Evolutionary conservation across 2,797 vertebrate genomes (phyloP).

Genomic region (Premnoplex brunnescens): DNA sequence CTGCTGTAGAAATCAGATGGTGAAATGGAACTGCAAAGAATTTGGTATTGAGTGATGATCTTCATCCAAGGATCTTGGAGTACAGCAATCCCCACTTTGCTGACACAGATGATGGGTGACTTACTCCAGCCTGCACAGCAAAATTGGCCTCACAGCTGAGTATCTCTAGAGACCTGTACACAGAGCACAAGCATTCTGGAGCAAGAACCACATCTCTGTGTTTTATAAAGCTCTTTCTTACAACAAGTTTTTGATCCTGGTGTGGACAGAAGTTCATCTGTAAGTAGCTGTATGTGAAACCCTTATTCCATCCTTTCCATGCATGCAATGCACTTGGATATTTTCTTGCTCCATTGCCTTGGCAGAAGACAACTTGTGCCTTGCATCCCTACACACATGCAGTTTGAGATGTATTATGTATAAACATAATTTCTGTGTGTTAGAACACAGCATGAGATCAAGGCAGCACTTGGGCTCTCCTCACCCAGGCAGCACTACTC

Average conservation of each 20-base stretch:
- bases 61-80: background rate
- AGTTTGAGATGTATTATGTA: background rate
- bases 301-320: background rate
- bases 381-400: background rate
- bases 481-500: background rate
- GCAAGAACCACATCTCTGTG: background rate
- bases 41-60: slow-evolving; percentile 45
- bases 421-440: background rate
- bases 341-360: background rate
- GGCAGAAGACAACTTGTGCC: background rate
- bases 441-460: background rate
- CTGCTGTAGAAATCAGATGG: slow-evolving; percentile 57
- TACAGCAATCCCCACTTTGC: background rate
- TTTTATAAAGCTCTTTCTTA: background rate
- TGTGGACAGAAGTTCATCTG: background rate
- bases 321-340: background rate
- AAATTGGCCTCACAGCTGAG: background rate
- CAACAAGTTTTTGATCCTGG: background rate
- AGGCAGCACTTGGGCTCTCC: background rate
- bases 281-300: background rate
- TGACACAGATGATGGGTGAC: background rate
- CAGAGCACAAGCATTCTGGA: background rate
- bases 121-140: slow-evolving; percentile 8
- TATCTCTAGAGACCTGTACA: background rate
- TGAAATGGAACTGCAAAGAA: slow-evolving; percentile 37